Percentiles rank a stretch among this genome's conserved stretches.
Evolutionary conservation across 2,113 vertebrate genomes (phyloP).

Genomic region (Leucoraja erinaceus): DNA sequence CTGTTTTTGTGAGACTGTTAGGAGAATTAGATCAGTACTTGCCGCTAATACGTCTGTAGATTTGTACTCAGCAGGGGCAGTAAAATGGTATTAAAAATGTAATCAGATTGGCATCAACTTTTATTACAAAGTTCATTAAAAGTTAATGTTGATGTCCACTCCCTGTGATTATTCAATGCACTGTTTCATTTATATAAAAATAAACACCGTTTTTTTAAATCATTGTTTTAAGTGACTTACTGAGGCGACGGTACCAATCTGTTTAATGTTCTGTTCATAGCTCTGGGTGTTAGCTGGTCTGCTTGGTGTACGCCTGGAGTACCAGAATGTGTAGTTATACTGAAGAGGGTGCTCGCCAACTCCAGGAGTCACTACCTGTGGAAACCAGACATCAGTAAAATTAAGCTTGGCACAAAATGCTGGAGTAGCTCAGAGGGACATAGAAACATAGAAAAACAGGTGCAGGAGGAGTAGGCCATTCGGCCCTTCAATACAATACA

Average conservation of each 20-base stretch:
- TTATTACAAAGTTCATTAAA: neutral
- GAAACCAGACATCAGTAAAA: neutral
- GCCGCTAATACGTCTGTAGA: neutral
- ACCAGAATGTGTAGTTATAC: constrained; percentile 74
- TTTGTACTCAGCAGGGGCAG: neutral
- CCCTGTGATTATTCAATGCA: neutral
- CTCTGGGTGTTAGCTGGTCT: constrained; percentile 70
- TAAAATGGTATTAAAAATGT: neutral
- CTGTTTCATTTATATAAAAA: neutral
- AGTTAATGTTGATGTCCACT: neutral
- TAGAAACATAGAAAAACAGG: no score
- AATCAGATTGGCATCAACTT: neutral
- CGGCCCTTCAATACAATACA: no score
- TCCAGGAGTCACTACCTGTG: constrained; percentile 59
- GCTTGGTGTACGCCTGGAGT: constrained; percentile 68
- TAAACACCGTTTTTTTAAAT: neutral
- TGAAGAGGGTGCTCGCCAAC: constrained; percentile 70
- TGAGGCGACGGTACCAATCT: constrained; percentile 70
- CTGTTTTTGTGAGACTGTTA: neutral
- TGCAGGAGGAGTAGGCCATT: no score
- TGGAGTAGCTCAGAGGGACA: no score
- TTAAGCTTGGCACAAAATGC: no score
- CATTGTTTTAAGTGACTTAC: constrained; percentile 45
- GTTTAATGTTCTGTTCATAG: constrained; percentile 74
- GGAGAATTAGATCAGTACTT: neutral